These are phyloP conservation scores for Cotesia chilonis DNA, from an alignment of 1,140 invertebrate genomes.

Conservation along the genomic window DNA sequence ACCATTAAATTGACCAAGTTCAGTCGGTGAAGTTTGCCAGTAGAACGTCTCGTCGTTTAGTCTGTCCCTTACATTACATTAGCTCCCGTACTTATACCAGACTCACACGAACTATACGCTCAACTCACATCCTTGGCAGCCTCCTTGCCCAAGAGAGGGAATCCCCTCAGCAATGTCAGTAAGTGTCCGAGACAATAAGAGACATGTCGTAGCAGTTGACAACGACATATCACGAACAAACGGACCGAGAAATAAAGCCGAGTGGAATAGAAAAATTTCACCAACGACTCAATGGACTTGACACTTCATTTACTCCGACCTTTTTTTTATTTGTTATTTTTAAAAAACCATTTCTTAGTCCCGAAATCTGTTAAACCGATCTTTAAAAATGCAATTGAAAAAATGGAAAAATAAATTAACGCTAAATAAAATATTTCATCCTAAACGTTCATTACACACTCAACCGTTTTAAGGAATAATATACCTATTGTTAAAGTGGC, in stretches of 20 bases:
- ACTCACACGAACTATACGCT: too few species aligned
- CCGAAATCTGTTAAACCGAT: background rate
- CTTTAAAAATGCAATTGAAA: background rate
- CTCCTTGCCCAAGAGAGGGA: background rate
- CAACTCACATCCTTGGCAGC: too few species aligned
- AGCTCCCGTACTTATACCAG: too few species aligned
- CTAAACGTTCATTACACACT: background rate
- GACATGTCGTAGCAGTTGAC: constrained; percentile 19
- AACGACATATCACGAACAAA: constrained; percentile 23
- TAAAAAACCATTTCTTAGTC: background rate
- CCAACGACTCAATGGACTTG: constrained; percentile 18
- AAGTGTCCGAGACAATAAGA: constrained; percentile 20
- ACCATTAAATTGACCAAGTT: constrained; percentile 23
- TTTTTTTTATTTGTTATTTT: background rate
- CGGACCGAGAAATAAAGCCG: constrained; percentile 10
- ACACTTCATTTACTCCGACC: constrained; percentile 18
- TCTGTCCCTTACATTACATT: too few species aligned
- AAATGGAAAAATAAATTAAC: background rate
- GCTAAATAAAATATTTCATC: background rate
- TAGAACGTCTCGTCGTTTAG: too few species aligned
- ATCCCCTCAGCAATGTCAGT: constrained; percentile 17
- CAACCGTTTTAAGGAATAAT: background rate
- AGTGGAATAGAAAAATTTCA: constrained; percentile 22
- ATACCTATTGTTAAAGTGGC: background rate
- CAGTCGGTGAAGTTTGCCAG: constrained; percentile 3